Evolutionary conservation across 92 coral and sea anemone species (phyloP), one percentile per base, ranked within the genome.

Genomic region (Nematostella vectensis): DNA sequence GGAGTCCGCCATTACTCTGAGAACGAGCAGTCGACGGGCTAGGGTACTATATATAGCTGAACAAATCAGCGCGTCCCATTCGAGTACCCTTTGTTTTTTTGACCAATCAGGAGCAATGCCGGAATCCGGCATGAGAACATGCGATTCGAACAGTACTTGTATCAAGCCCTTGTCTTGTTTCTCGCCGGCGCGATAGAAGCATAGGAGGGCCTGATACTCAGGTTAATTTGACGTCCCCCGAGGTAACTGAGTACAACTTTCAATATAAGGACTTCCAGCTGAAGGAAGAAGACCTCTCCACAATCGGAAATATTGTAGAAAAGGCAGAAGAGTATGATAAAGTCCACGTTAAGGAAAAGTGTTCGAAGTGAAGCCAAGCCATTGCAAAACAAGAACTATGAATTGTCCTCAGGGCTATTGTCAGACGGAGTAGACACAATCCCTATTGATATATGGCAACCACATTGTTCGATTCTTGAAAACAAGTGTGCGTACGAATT

Each of bases 351-450:
- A n/a, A n/a, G n/a, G n/a, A n/a, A n/a, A n/a, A 27, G 44, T 45
- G 29, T 29, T 50, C 27, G 29, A 63, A 31, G 62, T 50, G 44
- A 63, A 63, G 42, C 25, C 37, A 22, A 17, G 27, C 63, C 43
- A 17, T 17, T 55, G 22, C 28, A 17, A 15, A 48, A 33, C 13
- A 69, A 69, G 29, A n/a, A 31, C 29, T 47, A 6, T n/a, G 42
- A 69, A 25, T 50, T 62, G 60, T 59, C 49, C 44, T 69, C 61
- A 27, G 70, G 76, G 60, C 26, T 69, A 25, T 69, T 69, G 38
- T 49, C 59, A 29, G 72, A 69, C 61, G 72, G 58, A 27, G 27
- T 30, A 25, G 59, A 51, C 23, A 22, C 70, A 37, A 69, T 61
- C 36, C 36, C 50, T 25, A 37, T 60, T 25, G 71, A 61, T 69